These are phyloP conservation scores for Phymanthus crucifer DNA, from an alignment of 92 coral and sea anemone species.

Conservation along the genomic window DNA sequence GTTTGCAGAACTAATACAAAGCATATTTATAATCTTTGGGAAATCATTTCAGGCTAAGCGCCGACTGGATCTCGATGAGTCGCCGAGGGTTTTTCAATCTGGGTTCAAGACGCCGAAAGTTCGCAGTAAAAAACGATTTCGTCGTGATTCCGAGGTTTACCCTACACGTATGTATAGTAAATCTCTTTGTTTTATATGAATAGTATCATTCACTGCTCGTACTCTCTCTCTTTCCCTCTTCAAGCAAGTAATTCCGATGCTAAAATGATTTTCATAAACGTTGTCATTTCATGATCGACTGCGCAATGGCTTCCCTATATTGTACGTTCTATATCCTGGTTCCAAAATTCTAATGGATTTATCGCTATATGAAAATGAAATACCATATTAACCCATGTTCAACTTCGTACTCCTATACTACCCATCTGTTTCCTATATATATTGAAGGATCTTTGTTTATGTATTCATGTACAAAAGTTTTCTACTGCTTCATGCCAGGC, in stretches of 20 bases:
- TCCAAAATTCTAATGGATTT: not conserved
- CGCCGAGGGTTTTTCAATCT: conserved; percentile 40
- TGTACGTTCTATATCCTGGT: not conserved
- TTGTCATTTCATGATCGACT: not conserved
- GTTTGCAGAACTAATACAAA: not conserved
- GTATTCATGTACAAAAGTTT: not conserved
- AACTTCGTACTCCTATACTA: not conserved
- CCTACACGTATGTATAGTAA: conserved; percentile 59
- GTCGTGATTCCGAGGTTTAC: conserved; percentile 64
- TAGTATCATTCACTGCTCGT: not conserved
- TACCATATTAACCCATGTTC: not conserved
- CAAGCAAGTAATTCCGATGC: not conserved
- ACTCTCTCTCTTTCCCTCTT: not conserved
- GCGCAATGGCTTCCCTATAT: conserved; percentile 2
- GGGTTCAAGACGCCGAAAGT: conserved; percentile 82
- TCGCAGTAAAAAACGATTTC: conserved; percentile 50
- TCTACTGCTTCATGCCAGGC: not conserved
- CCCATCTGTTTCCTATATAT: not conserved
- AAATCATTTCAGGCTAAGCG: conserved; percentile 77
- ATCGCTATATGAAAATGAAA: not conserved
- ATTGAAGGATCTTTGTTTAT: not conserved
- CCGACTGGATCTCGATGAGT: conserved; percentile 87
- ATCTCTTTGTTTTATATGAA: not conserved
- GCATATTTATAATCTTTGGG: not conserved
- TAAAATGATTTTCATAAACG: not conserved